A percentile compares a stretch with the other conserved stretches of the same genome.
Conservation (phyloP, 2,113 vertebrate species). For the Psophia crepitans region DNA sequence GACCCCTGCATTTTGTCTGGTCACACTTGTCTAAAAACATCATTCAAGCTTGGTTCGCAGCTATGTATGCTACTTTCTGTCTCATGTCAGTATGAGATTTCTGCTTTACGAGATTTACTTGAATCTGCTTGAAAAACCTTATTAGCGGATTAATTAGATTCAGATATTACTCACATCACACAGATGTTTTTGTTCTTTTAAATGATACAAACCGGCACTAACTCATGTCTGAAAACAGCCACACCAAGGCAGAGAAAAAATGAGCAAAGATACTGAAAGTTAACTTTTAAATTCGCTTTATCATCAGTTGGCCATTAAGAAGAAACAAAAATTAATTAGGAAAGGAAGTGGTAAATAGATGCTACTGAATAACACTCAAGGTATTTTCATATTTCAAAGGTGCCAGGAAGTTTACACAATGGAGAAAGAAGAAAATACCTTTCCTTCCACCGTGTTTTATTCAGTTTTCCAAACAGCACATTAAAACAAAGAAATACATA, state of each 20-base stretch:
- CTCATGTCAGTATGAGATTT: background rate
- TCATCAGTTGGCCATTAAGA: background rate
- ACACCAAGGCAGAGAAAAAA: background rate
- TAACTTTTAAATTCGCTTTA: background rate
- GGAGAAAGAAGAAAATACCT: background rate
- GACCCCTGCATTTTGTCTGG: background rate
- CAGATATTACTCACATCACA: background rate
- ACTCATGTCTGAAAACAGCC: background rate
- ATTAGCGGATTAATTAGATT: background rate
- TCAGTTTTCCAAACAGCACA: background rate
- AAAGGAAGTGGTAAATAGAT: background rate
- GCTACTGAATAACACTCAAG: background rate
- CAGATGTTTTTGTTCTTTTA: background rate
- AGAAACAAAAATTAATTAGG: background rate
- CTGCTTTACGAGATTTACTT: background rate
- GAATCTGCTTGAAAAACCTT: background rate
- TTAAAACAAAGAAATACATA: constrained; percentile 54
- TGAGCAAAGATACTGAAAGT: background rate
- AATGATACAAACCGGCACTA: background rate
- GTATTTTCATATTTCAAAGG: background rate
- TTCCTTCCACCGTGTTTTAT: background rate
- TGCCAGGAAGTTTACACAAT: background rate
- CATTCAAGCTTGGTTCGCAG: background rate
- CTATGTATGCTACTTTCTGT: background rate
- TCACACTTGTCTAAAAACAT: background rate